These are phyloP conservation scores for Glyphotaelius pellucidus DNA, from an alignment of 2,888 invertebrate species.

Conservation along the genomic window DNA sequence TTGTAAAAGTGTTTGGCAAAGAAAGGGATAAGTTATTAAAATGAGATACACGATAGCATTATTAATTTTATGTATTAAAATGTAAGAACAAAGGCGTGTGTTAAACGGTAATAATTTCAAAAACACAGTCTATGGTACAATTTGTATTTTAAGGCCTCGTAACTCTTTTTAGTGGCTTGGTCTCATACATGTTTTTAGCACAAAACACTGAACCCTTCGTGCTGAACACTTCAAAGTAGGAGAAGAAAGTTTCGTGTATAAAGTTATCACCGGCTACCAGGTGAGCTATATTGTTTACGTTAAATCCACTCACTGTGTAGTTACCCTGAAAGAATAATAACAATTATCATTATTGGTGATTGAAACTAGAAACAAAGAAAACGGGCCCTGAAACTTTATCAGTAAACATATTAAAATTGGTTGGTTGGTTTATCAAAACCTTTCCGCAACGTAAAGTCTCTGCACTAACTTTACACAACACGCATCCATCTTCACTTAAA, in stretches of 20 bases:
- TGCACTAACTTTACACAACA: too few relatives aligned
- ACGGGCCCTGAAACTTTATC: too few relatives aligned
- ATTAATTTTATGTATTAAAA: too few relatives aligned
- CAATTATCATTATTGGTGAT: too few relatives aligned
- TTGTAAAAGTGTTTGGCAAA: too few relatives aligned
- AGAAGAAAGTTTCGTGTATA: not conserved
- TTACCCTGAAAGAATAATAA: slow-evolving; percentile 39
- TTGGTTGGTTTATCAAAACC: too few relatives aligned
- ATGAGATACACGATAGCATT: too few relatives aligned
- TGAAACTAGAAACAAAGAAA: too few relatives aligned
- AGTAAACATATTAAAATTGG: too few relatives aligned
- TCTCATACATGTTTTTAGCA: not conserved
- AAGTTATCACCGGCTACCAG: slow-evolving; percentile 7
- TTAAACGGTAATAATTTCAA: not conserved
- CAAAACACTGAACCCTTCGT: slow-evolving; percentile 15
- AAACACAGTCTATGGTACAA: not conserved
- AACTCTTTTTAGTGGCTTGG: not conserved
- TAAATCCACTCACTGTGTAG: slow-evolving; percentile 22
- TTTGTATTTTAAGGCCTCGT: not conserved
- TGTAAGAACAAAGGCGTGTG: not conserved
- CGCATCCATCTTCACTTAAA: too few relatives aligned
- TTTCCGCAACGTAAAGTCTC: too few relatives aligned
- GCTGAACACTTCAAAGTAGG: not conserved
- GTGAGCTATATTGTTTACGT: slow-evolving; percentile 29
- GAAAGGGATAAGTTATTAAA: too few relatives aligned